Conservation (phyloP, 1,140 invertebrate species). For the Drosophila azteca region DNA sequence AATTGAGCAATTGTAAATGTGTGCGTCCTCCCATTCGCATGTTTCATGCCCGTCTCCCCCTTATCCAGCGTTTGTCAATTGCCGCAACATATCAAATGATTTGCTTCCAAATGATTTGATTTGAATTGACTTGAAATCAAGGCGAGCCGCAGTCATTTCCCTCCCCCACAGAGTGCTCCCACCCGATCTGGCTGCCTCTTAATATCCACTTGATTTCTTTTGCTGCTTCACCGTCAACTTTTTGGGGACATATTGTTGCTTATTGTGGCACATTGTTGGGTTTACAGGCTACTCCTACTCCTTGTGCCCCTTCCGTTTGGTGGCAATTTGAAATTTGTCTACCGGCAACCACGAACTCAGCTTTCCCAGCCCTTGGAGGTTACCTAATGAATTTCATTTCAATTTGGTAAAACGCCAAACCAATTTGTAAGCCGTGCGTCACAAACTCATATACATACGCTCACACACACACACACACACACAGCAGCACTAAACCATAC, state of each 20-base stretch:
- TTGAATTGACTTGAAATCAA: conserved; percentile 80
- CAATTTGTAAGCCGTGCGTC: conserved; percentile 65
- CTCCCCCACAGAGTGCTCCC: background rate
- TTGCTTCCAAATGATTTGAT: conserved; percentile 83
- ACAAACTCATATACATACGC: conserved; percentile 23
- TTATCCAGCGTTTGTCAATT: conserved; percentile 55
- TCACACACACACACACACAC: conserved; percentile 15
- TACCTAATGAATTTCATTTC: conserved; percentile 76
- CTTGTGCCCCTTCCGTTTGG: conserved; percentile 7
- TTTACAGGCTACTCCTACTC: background rate
- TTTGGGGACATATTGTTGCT: conserved; percentile 61
- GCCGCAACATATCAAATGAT: conserved; percentile 77
- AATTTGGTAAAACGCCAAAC: conserved; percentile 69
- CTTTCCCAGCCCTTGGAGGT: background rate
- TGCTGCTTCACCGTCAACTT: conserved; percentile 17
- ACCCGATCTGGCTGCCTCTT: conserved; percentile 12
- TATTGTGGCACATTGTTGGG: background rate
- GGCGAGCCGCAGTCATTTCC: conserved; percentile 38
- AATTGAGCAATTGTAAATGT: conserved; percentile 81
- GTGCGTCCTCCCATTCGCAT: conserved; percentile 7
- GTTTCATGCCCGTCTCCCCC: background rate
- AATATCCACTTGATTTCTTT: conserved; percentile 71
- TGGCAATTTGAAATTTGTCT: conserved; percentile 53
- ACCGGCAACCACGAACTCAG: conserved; percentile 24
- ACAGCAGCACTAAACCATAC: background rate